These are phyloP conservation scores for Rhadina sibilatrix DNA, from an alignment of 2,113 vertebrate genomes.

Conservation along the genomic window DNA sequence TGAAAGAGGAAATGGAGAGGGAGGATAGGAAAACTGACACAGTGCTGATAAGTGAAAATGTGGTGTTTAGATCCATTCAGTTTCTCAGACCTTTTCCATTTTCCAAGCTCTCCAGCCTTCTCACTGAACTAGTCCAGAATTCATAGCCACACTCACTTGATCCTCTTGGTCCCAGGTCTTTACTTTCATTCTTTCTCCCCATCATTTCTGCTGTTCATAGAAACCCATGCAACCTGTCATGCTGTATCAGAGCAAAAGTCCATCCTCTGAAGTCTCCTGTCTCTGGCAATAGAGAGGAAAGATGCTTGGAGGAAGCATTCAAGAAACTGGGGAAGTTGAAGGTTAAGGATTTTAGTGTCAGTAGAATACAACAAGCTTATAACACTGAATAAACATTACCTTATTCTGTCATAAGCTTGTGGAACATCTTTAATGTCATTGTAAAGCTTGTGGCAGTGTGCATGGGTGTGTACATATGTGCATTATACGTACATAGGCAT, in stretches of 20 bases:
- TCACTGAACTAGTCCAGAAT: background rate
- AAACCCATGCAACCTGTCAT: accelerated
- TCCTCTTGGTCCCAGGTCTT: background rate
- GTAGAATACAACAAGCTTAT: background rate
- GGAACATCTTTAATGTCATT: background rate
- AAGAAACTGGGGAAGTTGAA: background rate
- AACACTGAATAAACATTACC: background rate
- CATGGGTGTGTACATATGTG: background rate
- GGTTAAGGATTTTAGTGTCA: background rate
- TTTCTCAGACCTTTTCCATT: background rate
- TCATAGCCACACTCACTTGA: accelerated
- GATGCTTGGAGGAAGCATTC: background rate
- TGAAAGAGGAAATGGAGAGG: background rate
- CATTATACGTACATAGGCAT: background rate
- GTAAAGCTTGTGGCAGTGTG: background rate
- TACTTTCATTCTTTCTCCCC: background rate
- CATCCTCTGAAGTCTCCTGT: background rate
- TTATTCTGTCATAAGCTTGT: background rate
- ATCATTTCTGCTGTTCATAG: background rate
- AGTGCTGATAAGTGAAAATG: background rate
- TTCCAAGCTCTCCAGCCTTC: background rate
- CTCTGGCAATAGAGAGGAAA: background rate
- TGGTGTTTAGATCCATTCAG: background rate
- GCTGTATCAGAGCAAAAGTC: background rate
- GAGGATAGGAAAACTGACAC: background rate